Evolutionary conservation across 2,888 invertebrate genomes (phyloP).

Genomic region (Siphlonurus alternatus): DNA sequence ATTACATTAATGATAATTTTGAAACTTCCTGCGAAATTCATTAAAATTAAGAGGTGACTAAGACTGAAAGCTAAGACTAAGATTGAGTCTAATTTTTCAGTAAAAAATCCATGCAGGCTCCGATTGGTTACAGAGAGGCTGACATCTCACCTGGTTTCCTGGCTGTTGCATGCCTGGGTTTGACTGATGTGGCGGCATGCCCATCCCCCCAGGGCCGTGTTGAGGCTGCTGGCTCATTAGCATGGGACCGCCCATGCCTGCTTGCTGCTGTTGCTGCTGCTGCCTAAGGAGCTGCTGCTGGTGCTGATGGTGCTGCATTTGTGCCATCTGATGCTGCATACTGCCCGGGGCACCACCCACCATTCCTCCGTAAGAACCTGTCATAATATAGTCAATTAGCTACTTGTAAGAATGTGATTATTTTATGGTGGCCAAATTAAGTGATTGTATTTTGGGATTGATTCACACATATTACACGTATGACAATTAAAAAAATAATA

Average conservation of each 20-base stretch:
- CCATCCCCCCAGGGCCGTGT: neutral
- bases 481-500: too few species aligned
- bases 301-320: constrained; percentile 13
- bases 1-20: too few species aligned
- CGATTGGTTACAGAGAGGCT: too few species aligned
- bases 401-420: too few species aligned
- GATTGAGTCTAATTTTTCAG: too few species aligned
- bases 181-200: neutral
- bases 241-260: constrained; percentile 9
- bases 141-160: constrained; percentile 22
- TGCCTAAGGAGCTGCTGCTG: constrained; percentile 12
- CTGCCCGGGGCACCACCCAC: neutral
- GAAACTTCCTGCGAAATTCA: too few species aligned
- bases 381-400: neutral
- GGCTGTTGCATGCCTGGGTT: constrained; percentile 14
- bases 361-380: constrained; percentile 12
- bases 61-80: too few species aligned
- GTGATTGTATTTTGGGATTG: neutral
- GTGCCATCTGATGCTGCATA: constrained; percentile 19
- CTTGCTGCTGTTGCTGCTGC: constrained; percentile 28
- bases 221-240: constrained; percentile 16
- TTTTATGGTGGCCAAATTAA: constrained; percentile 6
- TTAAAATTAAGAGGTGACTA: too few species aligned
- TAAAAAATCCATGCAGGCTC: too few species aligned
- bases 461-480: too few species aligned